Base-by-base conservation (phyloP, 2,797 vertebrate genomes). In the Intellagama lesueurii region DNA sequence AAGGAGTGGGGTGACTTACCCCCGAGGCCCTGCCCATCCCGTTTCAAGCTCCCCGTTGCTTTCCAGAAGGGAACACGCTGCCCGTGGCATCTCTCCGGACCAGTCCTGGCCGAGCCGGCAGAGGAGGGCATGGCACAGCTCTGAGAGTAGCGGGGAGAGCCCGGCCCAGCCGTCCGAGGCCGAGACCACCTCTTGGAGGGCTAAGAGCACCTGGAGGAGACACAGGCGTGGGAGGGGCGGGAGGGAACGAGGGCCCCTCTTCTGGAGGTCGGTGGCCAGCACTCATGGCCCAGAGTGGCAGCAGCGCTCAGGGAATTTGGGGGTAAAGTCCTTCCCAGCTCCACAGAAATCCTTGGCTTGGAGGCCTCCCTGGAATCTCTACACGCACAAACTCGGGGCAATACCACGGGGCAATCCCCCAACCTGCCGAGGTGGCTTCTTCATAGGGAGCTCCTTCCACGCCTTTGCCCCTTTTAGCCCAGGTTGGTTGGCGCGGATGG, bases 71-170 rank as follows among this genome's bases (percentile, higher is more conserved):
- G 70, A 40, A 56, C 3, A 70, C 1, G 44, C 12, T 26, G 16
- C 24, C 3, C 0, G 11, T 8, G 14, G 66, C 6, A 0, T 24
- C 47, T 83, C 68, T 19, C 52, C 4, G 1, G 32, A 24, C 52
- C 2, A 49, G 9, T 80, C 60, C 40, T 30, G 32, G 76, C 81
- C n/a, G 52, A 90, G 86, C 8, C 7, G 76, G 24, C 28, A 35
- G 76, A 90, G 56, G 32, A 90, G 81, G 26, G 30, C 0, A 16
- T 56, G n/a, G 52, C 86, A 84, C n/a, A 90, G 76, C 22, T 87
- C 81, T 0, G 86, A n/a, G 30, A 88, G 52, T 7, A 84, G 32
- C 2, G 76, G 77, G 22, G 73, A 17, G n/a, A 73, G 56, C 4
- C 2, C 2, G n/a, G 32, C 0, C 2, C 44, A 17, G 47, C 1